Base-by-base conservation (phyloP, 2,113 vertebrate species). In the Corydoras sp. region DNA sequence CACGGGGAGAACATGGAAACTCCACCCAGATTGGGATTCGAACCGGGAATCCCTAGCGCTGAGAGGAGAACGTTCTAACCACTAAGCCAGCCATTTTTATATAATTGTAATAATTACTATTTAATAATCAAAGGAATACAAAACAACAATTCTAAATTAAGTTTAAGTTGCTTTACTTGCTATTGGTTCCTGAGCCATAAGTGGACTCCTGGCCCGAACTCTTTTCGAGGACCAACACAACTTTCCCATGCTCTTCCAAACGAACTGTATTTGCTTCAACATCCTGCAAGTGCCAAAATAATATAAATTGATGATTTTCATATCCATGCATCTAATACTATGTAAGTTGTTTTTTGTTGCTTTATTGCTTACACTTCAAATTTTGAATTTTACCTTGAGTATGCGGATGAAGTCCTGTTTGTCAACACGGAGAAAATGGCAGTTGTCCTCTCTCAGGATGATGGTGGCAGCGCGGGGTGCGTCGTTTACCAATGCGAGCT, bases 361-460 rank as follows among this genome's bases (percentile, higher is more conserved):
- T 43, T 43, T 43, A 2, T 43, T 43, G 35, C 35, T 43, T 8
- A 43, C 35, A 60, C 56, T 55, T 53, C 51, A 53, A 12, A 10
- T 53, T 43, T 30, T 18, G 6, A 11, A 65, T 62, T 81, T 29
- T 71, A 94, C 96, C 93, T 94, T 96, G 58, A 98, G 92, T 82
- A 98, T 98, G 43, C 86, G 92, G 80, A 96, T 96, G 81, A 98
- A 98, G 83, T 98, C 96, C 31, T 94, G 92, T 72, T 98, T 98
- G 83, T 98, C 94, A 50, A 98, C 96, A 0, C 96, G 89, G 10
- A 98, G 91, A 76, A 98, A 98, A 68, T 98, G 95, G 77, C 95
- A 97, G 83, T 92, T 94, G 85, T 96, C 93, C 72, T 97, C 95
- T 0, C 94, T 83, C 54, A 98, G 72, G 73, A 98, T 92, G 85